These are phyloP conservation scores for Aradus depressus DNA, from an alignment of 2,888 invertebrate species.

Conservation along the genomic window DNA sequence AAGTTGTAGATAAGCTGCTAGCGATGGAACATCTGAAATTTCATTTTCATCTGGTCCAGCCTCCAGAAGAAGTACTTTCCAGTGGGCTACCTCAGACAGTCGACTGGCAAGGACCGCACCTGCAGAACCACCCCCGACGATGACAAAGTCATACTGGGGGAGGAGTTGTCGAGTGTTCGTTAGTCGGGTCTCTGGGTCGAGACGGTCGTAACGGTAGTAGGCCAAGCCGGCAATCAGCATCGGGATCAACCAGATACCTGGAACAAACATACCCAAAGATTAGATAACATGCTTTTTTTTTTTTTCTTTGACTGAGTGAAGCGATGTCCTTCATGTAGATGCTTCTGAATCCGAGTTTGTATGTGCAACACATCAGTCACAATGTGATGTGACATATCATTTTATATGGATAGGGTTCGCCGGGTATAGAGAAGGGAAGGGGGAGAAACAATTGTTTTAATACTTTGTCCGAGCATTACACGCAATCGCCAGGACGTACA, in stretches of 20 bases:
- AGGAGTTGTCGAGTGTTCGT: slow-evolving; percentile 54
- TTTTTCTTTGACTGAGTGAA: too few species aligned
- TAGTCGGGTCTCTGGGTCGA: slow-evolving; percentile 69
- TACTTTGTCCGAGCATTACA: too few species aligned
- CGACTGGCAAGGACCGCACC: slow-evolving; percentile 80
- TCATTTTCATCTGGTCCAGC: slow-evolving; percentile 82
- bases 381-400: too few species aligned
- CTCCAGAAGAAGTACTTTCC: slow-evolving; percentile 69
- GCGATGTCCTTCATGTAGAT: too few species aligned
- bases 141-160: slow-evolving; percentile 72
- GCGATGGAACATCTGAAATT: slow-evolving; percentile 73
- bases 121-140: slow-evolving; percentile 79
- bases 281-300: too few species aligned
- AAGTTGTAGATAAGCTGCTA: slow-evolving; percentile 76
- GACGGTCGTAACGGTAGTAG: slow-evolving; percentile 65
- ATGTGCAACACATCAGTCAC: too few species aligned
- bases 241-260: slow-evolving; percentile 71
- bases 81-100: slow-evolving; percentile 57
- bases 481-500: too few species aligned
- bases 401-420: too few species aligned
- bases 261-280: too few species aligned
- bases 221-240: slow-evolving; percentile 68
- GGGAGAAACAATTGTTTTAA: too few species aligned
- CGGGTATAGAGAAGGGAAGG: too few species aligned
- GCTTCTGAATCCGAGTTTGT: too few species aligned